Evolutionary conservation across 2,113 vertebrate species (phyloP).

Genomic region (Ailurus styani): DNA sequence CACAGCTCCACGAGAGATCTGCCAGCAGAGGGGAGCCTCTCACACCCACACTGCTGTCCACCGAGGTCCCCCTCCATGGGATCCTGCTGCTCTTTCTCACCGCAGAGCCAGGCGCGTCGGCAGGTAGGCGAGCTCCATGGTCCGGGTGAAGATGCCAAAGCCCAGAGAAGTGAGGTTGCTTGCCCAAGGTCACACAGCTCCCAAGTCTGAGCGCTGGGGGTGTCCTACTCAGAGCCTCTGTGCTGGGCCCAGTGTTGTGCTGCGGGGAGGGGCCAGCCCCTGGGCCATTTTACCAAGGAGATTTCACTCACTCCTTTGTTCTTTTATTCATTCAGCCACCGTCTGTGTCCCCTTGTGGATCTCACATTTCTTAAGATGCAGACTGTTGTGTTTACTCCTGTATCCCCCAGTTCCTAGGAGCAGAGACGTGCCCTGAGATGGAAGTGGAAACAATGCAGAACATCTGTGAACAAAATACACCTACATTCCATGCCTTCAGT

Average conservation of each 20-base stretch:
- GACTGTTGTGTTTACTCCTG: not conserved
- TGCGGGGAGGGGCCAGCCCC: too few relatives aligned
- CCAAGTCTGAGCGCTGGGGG: not conserved
- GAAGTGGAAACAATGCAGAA: not conserved
- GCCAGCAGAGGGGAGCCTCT: not conserved
- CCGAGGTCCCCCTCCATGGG: not conserved
- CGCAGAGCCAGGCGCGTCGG: not conserved
- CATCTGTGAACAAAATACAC: not conserved
- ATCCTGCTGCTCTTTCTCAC: not conserved
- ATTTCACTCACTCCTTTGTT: not conserved
- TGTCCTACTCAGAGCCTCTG: not conserved
- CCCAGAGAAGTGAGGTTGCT: not conserved
- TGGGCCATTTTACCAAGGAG: not conserved
- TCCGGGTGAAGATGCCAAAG: not conserved
- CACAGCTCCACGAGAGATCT: not conserved
- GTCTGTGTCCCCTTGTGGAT: not conserved
- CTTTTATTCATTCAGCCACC: not conserved
- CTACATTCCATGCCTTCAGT: not conserved
- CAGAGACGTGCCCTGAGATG: not conserved
- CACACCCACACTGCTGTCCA: not conserved
- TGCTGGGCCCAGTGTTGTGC: not conserved
- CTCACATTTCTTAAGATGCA: not conserved
- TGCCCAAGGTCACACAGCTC: not conserved
- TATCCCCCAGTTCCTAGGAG: too few relatives aligned
- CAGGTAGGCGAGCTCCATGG: rapidly evolving